Evolutionary conservation across 1,140 invertebrate species (phyloP).

Genomic region (Eupristina koningsbergeri): DNA sequence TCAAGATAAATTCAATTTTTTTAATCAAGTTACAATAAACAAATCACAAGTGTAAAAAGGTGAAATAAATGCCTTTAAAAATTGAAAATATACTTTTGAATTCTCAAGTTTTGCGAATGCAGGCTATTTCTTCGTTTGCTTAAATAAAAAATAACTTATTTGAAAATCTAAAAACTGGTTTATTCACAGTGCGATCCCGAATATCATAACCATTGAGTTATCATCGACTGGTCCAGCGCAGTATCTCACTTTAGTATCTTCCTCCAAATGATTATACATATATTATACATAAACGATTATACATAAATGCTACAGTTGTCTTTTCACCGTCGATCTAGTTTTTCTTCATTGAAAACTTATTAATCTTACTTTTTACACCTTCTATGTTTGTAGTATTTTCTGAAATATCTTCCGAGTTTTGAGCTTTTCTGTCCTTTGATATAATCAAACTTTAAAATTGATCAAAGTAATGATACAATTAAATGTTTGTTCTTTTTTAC

Average conservation of each 20-base stretch:
- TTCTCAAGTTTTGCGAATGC: background rate
- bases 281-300: no score
- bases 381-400: no score
- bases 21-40: no score
- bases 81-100: background rate
- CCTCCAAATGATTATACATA: background rate
- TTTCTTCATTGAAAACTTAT: no score
- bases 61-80: background rate
- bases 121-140: no score
- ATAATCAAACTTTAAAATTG: no score
- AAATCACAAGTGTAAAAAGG: background rate
- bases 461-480: no score
- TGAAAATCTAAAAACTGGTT: conserved; percentile 43
- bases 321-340: background rate
- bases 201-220: background rate
- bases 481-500: background rate
- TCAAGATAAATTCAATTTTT: no score
- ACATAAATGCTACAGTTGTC: background rate
- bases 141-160: conserved; percentile 41
- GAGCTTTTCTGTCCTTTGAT: no score
- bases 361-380: background rate
- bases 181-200: background rate
- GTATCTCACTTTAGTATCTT: background rate
- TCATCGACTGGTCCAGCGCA: background rate
- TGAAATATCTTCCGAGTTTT: no score